Percentiles rank a stretch among this genome's conserved stretches.
Conservation (phyloP, 2,797 vertebrate genomes). For the Alouatta caraya region DNA sequence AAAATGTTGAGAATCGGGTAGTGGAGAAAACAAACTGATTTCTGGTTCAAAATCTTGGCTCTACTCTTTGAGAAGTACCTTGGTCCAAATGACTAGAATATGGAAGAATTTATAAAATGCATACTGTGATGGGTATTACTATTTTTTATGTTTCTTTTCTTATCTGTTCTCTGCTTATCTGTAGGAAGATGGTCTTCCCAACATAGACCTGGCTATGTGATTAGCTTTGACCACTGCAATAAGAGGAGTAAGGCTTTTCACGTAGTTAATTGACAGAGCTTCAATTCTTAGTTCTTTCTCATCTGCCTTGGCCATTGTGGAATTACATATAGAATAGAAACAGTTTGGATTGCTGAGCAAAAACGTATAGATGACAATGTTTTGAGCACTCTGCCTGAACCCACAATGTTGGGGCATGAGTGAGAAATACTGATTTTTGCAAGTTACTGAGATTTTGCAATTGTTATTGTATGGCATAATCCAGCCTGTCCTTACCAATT, state of each 20-base stretch:
- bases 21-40: neutral
- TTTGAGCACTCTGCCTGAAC: neutral
- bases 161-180: neutral
- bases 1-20: neutral
- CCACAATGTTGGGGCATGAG: neutral
- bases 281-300: neutral
- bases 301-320: neutral
- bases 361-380: neutral
- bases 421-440: neutral
- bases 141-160: neutral
- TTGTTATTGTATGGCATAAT: neutral
- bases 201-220: neutral
- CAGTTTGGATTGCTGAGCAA: neutral
- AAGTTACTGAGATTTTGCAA: neutral
- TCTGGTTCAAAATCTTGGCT: neutral
- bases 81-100: neutral
- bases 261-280: neutral
- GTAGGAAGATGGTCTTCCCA: neutral
- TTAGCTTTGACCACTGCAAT: neutral
- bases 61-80: neutral
- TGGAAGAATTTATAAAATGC: neutral
- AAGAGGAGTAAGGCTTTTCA: neutral
- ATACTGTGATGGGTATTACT: fast-evolving
- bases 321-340: neutral
- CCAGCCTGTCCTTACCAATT: neutral